Conservation (phyloP, 2,888 invertebrate genomes). For the Trachelus troglodyta region DNA sequence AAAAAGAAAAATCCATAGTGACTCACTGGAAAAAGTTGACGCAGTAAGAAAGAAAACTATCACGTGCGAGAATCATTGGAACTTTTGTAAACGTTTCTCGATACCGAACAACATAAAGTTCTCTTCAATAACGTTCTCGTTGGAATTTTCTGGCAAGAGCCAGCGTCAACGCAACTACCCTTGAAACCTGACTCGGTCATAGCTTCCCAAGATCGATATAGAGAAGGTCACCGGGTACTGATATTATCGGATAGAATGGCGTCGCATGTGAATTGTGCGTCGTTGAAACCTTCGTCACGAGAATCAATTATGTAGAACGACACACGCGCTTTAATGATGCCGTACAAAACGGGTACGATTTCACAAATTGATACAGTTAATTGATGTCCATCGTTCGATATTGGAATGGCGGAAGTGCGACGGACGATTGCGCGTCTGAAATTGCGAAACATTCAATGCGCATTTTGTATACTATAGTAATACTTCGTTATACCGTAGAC, state of each 20-base stretch:
- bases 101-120: background rate
- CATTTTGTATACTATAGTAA: background rate
- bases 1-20: background rate
- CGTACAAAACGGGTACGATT: background rate
- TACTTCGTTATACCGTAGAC: background rate
- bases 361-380: background rate
- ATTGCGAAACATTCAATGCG: background rate
- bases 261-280: background rate
- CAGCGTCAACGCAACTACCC: conserved; percentile 10
- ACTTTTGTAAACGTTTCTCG: background rate
- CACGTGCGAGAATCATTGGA: background rate
- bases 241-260: background rate
- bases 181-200: conserved; percentile 19
- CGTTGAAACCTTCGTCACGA: background rate
- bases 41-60: background rate
- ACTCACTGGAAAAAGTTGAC: background rate
- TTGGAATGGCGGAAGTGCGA: background rate
- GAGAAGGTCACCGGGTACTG: conserved; percentile 9
- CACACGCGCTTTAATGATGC: background rate
- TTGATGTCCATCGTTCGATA: background rate
- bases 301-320: background rate
- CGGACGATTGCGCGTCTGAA: background rate
- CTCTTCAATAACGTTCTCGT: background rate
- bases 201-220: conserved; percentile 22
- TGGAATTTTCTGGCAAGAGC: background rate